A percentile compares a stretch with the other conserved stretches of the same genome.
These are phyloP conservation scores for Tilapia sparmanii DNA, from an alignment of 2,113 vertebrate species.

Conservation along the genomic window DNA sequence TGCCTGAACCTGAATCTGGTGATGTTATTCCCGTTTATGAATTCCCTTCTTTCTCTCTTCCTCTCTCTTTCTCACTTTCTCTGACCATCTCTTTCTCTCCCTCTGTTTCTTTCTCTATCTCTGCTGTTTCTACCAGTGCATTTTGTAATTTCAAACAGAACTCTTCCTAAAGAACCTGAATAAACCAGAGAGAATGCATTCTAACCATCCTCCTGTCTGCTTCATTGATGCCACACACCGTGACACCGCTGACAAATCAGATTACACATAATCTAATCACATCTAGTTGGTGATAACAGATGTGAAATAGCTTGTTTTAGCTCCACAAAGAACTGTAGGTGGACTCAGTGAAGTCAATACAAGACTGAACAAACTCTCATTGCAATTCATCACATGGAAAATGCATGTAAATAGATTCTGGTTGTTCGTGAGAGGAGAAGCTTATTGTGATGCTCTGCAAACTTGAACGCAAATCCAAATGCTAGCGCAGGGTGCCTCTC, in stretches of 20 bases:
- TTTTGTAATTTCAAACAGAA: slow-evolving; percentile 79
- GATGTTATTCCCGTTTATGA: slow-evolving; percentile 70
- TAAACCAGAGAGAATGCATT: slow-evolving; percentile 80
- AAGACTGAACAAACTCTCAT: not conserved
- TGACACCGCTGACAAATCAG: not conserved
- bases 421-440: not conserved
- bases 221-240: not conserved
- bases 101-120: slow-evolving; percentile 61
- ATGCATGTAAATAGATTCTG: not conserved
- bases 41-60: slow-evolving; percentile 48
- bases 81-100: slow-evolving; percentile 58
- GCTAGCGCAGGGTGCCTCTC: no score
- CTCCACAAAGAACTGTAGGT: not conserved
- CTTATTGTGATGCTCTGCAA: not conserved
- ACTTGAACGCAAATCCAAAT: not conserved
- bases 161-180: slow-evolving; percentile 76
- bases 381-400: not conserved
- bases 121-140: slow-evolving; percentile 78
- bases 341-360: not conserved
- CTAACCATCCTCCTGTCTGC: slow-evolving; percentile 40
- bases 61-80: slow-evolving; percentile 22
- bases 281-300: not conserved
- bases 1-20: slow-evolving; percentile 73
- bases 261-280: not conserved
- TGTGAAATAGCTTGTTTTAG: not conserved